Evolutionary conservation across 2,113 vertebrate genomes (phyloP).

Genomic region (Junco hyemalis): DNA sequence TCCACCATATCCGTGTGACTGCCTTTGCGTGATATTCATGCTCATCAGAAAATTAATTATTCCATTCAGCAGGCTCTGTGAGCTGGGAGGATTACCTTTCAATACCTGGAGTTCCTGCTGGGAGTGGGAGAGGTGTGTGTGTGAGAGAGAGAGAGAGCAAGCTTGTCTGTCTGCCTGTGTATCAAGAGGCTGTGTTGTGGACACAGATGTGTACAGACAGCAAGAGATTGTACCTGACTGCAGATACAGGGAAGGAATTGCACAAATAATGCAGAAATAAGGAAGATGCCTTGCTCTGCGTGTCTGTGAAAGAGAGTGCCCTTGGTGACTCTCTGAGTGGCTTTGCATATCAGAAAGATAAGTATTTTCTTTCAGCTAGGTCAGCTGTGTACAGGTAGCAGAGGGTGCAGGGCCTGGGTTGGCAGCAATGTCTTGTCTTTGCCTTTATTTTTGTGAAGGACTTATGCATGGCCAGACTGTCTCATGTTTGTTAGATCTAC

Average conservation of each 20-base stretch:
- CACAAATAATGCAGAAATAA: neutral
- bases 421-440: neutral
- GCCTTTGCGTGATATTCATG: conserved; percentile 10
- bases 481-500: neutral
- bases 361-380: neutral
- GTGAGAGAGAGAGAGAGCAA: neutral
- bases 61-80: neutral
- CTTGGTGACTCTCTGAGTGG: neutral
- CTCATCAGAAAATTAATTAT: conserved; percentile 48
- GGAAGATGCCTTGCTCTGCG: neutral
- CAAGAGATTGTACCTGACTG: neutral
- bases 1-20: conserved; percentile 5
- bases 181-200: neutral
- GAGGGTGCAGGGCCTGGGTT: neutral
- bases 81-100: neutral
- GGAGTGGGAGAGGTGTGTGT: neutral
- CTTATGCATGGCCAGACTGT: neutral
- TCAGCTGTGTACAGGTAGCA: neutral
- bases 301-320: neutral
- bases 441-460: neutral
- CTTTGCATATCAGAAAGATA: neutral
- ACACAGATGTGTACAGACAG: neutral
- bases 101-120: conserved; percentile 27
- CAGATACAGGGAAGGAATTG: neutral
- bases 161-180: neutral